Evolutionary conservation across 2,888 invertebrate species (phyloP).

Genomic region (Eupithecia dodoneata): DNA sequence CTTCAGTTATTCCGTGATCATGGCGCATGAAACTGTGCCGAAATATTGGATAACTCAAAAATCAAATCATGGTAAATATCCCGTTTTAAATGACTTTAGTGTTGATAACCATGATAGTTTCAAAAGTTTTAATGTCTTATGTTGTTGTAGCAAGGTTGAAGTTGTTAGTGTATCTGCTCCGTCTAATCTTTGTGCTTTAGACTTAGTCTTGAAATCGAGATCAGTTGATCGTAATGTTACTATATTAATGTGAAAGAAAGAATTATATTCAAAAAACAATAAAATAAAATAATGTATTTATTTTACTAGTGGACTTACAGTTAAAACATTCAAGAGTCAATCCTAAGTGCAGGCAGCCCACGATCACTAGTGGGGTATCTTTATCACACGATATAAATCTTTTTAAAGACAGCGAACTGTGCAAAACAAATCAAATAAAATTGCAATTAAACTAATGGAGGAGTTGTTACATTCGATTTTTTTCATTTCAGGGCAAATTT

Average conservation of each 20-base stretch:
- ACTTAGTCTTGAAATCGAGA: not conserved
- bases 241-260: not conserved
- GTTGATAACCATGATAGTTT: too few species aligned
- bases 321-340: too few species aligned
- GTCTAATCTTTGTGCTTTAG: not conserved
- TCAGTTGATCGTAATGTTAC: not conserved
- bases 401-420: not conserved
- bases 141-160: constrained; percentile 10
- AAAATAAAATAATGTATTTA: too few species aligned
- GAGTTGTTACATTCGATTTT: constrained; percentile 47
- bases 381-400: not conserved
- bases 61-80: too few species aligned
- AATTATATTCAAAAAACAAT: too few species aligned
- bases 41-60: too few species aligned
- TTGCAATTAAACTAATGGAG: constrained; percentile 40
- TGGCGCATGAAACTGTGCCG: too few species aligned
- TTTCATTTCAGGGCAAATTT: constrained; percentile 94
- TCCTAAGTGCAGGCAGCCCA: not conserved
- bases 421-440: not conserved
- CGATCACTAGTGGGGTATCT: not conserved
- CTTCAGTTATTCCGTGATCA: too few species aligned
- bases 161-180: not conserved
- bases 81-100: too few species aligned
- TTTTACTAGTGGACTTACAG: too few species aligned
- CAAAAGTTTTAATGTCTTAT: too few species aligned